phyloP scores from a whole-genome alignment of 2,113 vertebrate genomes.

The Tachuris rubrigastra region DNA sequence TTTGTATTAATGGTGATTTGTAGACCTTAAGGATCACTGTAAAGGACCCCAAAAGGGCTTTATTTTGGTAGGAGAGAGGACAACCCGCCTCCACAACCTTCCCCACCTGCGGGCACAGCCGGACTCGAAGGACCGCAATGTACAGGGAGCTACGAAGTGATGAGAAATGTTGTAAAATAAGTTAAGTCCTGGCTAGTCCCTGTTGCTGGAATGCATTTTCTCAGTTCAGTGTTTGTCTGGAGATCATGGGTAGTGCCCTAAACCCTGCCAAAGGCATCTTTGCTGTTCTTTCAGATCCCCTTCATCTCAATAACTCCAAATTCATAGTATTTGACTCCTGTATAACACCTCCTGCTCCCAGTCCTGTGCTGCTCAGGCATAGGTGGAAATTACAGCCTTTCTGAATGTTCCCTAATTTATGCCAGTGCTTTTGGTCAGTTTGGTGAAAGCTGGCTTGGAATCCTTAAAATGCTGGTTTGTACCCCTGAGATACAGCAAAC shows the following conservation, averaged over 20 bases:
- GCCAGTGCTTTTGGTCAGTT: background rate
- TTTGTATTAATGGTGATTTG: background rate
- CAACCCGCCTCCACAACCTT: background rate
- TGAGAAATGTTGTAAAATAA: background rate
- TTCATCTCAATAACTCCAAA: background rate
- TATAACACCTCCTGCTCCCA: background rate
- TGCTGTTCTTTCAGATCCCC: background rate
- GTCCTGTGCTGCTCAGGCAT: background rate
- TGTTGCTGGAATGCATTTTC: background rate
- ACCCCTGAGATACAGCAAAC: background rate
- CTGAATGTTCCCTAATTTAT: background rate
- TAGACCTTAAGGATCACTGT: background rate
- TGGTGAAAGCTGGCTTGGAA: background rate
- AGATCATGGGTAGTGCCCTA: background rate
- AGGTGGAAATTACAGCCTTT: background rate
- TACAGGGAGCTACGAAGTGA: background rate
- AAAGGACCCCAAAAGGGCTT: background rate
- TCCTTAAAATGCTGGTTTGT: background rate
- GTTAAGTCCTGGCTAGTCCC: background rate
- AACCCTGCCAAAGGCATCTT: background rate
- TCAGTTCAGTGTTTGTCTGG: background rate
- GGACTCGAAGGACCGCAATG: background rate
- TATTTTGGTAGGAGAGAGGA: background rate
- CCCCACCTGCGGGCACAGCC: fast-evolving
- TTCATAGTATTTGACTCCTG: background rate